phyloP scores from a whole-genome alignment of 2,113 vertebrate species.

The Scortum barcoo region DNA sequence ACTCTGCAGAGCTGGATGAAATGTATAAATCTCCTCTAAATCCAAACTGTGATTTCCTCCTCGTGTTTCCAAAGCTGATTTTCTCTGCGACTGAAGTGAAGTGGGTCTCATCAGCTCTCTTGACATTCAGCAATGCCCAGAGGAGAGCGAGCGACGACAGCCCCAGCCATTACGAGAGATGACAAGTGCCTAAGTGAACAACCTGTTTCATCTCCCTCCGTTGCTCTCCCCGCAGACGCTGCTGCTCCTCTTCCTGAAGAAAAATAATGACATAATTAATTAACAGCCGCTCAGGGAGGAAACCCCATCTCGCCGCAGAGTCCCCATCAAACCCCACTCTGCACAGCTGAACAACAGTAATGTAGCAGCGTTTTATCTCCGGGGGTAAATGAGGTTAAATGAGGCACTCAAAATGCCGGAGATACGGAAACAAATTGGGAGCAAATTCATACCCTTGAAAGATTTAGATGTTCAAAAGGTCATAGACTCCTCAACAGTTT shows the following conservation, averaged over 20 bases:
- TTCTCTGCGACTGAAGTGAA: background rate
- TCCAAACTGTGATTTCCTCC: background rate
- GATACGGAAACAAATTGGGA: background rate
- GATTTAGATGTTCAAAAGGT: background rate
- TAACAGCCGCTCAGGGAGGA: conserved; percentile 2
- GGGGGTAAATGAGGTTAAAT: background rate
- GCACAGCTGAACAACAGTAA: background rate
- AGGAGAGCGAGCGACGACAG: conserved; percentile 1
- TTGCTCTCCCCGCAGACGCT: background rate
- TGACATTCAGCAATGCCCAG: background rate
- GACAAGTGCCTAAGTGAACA: conserved; percentile 2
- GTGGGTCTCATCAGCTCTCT: conserved; percentile 4
- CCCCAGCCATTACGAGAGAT: conserved; percentile 1
- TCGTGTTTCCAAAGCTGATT: background rate
- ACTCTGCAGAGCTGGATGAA: background rate
- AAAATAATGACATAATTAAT: conserved; percentile 26
- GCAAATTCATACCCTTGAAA: background rate
- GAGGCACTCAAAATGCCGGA: background rate
- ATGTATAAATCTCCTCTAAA: background rate
- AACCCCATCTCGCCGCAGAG: background rate
- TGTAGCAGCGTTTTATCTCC: background rate
- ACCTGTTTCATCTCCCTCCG: conserved; percentile 12
- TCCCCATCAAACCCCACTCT: background rate
- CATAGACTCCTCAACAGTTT: too few relatives aligned
- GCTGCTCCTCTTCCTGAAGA: conserved; percentile 16